Evolutionary conservation across 2,888 invertebrate species (phyloP).

Genomic region (Xanthorhoe designata): DNA sequence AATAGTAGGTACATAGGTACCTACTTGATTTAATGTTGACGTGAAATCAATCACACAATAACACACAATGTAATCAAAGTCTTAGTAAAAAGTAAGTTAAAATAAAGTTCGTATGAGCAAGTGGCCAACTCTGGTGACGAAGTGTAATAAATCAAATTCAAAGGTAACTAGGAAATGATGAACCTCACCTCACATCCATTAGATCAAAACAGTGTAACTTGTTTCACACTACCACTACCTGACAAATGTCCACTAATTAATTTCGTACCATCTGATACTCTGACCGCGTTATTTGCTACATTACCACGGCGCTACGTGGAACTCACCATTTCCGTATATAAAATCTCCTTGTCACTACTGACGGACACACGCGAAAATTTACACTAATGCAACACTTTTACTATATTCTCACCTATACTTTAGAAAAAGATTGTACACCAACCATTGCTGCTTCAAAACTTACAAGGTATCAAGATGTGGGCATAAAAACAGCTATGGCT

Average conservation of each 20-base stretch:
- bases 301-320: conserved; percentile 40
- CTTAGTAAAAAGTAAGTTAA: too few species aligned
- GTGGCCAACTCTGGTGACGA: too few species aligned
- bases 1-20: too few species aligned
- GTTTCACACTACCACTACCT: conserved; percentile 5
- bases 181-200: conserved; percentile 9
- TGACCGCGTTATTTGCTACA: conserved; percentile 38
- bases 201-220: conserved; percentile 6
- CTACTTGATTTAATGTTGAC: too few species aligned
- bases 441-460: conserved; percentile 13
- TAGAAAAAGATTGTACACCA: background rate
- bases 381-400: conserved; percentile 41
- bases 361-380: conserved; percentile 39
- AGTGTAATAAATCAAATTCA: background rate
- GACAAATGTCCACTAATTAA: conserved; percentile 21
- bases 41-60: too few species aligned
- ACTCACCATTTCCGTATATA: conserved; percentile 41
- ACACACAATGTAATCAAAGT: too few species aligned
- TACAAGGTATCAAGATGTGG: background rate
- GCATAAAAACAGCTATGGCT: conserved; percentile 25
- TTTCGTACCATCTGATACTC: conserved; percentile 21
- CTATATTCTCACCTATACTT: conserved; percentile 1
- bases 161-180: background rate
- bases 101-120: too few species aligned
- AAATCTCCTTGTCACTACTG: conserved; percentile 25